These are phyloP conservation scores for Athalia circularis DNA, from an alignment of 2,888 invertebrate genomes.

Conservation along the genomic window DNA sequence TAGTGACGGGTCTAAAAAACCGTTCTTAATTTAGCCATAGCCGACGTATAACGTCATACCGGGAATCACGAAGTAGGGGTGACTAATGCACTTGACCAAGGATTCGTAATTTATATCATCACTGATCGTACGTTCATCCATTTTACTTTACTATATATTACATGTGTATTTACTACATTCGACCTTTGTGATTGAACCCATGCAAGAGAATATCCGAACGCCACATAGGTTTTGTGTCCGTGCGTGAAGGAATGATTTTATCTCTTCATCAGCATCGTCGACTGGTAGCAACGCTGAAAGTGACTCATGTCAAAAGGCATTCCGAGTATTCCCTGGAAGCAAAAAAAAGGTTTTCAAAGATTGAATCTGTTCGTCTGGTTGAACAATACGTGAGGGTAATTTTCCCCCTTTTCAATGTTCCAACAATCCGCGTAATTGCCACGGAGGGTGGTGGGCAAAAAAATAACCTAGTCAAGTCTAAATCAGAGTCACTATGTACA, in stretches of 20 bases:
- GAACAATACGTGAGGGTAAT: neutral
- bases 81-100: constrained; percentile 31
- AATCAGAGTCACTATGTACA: neutral
- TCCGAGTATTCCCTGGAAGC: neutral
- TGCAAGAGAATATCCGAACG: neutral
- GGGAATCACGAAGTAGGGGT: constrained; percentile 31
- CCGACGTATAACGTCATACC: constrained; percentile 9
- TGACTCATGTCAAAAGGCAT: neutral
- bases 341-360: neutral
- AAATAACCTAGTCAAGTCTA: neutral
- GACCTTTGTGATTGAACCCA: constrained; percentile 36
- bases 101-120: constrained; percentile 27
- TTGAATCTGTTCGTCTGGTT: neutral
- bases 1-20: neutral
- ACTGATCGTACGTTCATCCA: constrained; percentile 11
- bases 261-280: neutral
- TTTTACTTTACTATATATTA: constrained; percentile 9
- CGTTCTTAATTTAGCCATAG: constrained; percentile 1
- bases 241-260: neutral
- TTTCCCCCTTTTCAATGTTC: neutral
- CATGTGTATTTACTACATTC: neutral
- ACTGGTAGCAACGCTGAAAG: neutral
- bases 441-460: no score
- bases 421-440: no score
- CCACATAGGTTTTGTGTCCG: neutral